phyloP scores from a whole-genome alignment of 2,797 vertebrate species.

The Danio aesculapii region DNA sequence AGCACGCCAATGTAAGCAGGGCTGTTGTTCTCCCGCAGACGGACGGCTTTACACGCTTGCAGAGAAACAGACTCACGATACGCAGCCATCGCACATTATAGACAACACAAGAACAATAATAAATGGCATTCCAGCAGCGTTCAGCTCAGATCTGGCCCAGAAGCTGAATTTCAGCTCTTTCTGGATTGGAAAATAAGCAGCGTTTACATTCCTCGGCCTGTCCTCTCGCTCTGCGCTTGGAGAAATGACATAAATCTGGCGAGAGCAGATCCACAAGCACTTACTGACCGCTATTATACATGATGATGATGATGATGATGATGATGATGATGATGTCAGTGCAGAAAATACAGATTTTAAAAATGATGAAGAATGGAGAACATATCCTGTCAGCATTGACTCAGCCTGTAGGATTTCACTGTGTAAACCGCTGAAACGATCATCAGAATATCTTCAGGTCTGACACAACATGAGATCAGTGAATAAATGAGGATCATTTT shows the following conservation, averaged over 20 bases:
- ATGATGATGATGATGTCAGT: constrained; percentile 35
- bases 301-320: not conserved
- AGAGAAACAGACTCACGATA: constrained; percentile 72
- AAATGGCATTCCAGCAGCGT: constrained; percentile 52
- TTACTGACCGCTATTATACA: no score
- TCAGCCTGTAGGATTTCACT: not conserved
- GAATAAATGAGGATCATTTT: no score
- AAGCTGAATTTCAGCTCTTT: constrained; percentile 43
- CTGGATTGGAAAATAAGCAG: constrained; percentile 54
- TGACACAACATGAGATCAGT: no score
- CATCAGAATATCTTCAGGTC: no score
- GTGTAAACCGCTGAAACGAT: no score
- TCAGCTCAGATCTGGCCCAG: constrained; percentile 62
- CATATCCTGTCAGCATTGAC: constrained; percentile 18
- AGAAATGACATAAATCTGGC: constrained; percentile 57
- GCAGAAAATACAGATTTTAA: not conserved
- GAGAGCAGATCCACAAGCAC: not conserved
- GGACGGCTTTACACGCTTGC: constrained; percentile 70
- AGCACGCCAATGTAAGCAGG: constrained; percentile 78
- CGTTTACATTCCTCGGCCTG: constrained; percentile 60
- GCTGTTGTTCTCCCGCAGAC: constrained; percentile 77
- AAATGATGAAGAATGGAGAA: no score
- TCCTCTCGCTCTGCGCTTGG: constrained; percentile 57
- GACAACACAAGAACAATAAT: constrained; percentile 60
- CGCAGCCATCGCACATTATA: constrained; percentile 62